Conservation (phyloP, 2,113 vertebrate species). For the Ivindomyrus marchei region DNA sequence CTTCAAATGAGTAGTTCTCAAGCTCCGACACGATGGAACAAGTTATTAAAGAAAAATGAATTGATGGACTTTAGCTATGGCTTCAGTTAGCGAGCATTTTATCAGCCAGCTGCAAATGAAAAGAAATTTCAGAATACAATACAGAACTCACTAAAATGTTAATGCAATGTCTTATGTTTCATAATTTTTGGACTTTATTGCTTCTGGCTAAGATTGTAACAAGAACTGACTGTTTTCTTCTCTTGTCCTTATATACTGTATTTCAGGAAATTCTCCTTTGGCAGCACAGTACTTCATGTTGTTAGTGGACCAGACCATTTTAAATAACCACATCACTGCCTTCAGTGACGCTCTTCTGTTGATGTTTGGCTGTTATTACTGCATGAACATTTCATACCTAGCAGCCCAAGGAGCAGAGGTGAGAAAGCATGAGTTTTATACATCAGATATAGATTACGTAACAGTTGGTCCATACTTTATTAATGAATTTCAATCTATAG, state of each 20-base stretch:
- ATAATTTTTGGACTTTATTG: too few species aligned
- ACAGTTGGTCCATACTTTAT: too few species aligned
- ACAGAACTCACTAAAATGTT: too few species aligned
- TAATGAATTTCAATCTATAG: too few species aligned
- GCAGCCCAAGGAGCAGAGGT: neutral
- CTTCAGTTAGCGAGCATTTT: neutral
- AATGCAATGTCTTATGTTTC: too few species aligned
- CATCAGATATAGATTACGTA: neutral
- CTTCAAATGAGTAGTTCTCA: too few species aligned
- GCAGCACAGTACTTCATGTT: neutral
- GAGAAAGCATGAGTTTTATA: neutral
- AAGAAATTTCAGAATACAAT: too few species aligned
- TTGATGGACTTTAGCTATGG: neutral
- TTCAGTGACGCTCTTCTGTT: neutral
- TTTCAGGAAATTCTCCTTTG: neutral
- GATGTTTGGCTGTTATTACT: neutral
- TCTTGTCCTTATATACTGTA: neutral
- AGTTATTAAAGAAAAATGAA: neutral
- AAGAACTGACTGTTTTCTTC: neutral
- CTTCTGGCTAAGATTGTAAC: too few species aligned
- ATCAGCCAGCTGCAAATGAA: too few species aligned
- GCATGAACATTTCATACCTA: neutral
- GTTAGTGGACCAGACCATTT: neutral
- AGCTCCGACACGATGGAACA: too few species aligned
- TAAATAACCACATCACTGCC: neutral